Conservation (phyloP, 2,797 vertebrate genomes). For the Danio kyathit region DNA sequence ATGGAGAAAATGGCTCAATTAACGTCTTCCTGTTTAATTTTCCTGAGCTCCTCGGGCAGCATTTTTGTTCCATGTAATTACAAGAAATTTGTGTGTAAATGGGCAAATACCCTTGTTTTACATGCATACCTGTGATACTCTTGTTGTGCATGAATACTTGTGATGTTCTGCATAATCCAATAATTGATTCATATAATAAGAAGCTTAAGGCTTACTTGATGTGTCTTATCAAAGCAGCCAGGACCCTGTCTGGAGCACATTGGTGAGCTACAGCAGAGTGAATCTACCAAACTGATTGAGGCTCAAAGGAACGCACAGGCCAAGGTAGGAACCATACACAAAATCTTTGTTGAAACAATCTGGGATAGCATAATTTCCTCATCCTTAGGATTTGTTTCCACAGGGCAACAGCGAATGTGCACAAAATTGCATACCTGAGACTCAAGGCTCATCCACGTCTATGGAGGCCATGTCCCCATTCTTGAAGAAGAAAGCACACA, state of each 20-base stretch:
- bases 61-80: conserved; percentile 16
- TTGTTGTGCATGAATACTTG: neutral
- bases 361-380: neutral
- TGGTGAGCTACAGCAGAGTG: conserved; percentile 76
- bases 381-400: conserved; percentile 46
- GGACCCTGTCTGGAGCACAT: conserved; percentile 81
- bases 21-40: conserved; percentile 59
- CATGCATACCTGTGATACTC: neutral
- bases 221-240: conserved; percentile 68
- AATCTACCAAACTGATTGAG: conserved; percentile 78
- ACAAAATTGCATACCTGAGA: conserved; percentile 76
- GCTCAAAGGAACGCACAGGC: conserved; percentile 81
- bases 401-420: conserved; percentile 81
- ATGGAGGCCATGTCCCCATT: conserved; percentile 94
- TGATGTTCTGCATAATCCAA: conserved; percentile 4
- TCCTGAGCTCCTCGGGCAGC: neutral
- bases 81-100: conserved; percentile 14
- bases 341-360: conserved; percentile 1
- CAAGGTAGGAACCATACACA: conserved; percentile 74
- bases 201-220: conserved; percentile 26
- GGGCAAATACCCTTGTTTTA: neutral
- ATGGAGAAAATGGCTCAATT: conserved; percentile 54
- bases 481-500: conserved; percentile 96
- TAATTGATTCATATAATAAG: conserved; percentile 14
- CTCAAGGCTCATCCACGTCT: conserved; percentile 74